Evolutionary conservation across 30 jellyfish, hydroid and myxozoan genomes (phyloP).

Genomic region (Sanderia malayensis): DNA sequence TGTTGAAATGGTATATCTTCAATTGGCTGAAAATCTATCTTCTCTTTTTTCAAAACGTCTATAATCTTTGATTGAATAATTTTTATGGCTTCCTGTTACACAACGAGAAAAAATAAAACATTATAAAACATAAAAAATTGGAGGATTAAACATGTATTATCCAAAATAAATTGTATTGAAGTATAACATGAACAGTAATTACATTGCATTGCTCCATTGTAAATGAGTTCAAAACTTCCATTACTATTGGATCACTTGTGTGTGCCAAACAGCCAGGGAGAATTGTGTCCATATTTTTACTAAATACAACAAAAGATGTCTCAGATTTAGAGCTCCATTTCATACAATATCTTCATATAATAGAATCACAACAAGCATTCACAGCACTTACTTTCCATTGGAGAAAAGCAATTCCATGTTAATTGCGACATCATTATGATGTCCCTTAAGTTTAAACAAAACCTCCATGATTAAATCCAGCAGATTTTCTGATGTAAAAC

Average conservation of each 20-base stretch:
- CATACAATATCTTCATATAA: background rate
- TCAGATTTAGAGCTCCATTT: background rate
- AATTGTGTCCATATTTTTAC: slow-evolving; percentile 62
- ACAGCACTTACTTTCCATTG: slow-evolving; percentile 76
- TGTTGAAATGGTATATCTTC: slow-evolving; percentile 40
- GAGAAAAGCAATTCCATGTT: slow-evolving; percentile 69
- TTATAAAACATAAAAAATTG: too few relatives aligned
- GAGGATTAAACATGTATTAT: too few relatives aligned
- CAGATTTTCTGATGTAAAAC: slow-evolving; percentile 72
- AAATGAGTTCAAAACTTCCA: slow-evolving; percentile 39
- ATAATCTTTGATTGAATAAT: slow-evolving; percentile 14
- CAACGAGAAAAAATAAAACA: too few relatives aligned
- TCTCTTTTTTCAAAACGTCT: slow-evolving; percentile 27
- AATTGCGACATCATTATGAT: slow-evolving; percentile 83
- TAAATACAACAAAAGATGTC: too few relatives aligned
- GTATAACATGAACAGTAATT: too few relatives aligned
- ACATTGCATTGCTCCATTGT: slow-evolving; percentile 65
- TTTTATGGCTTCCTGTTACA: slow-evolving; percentile 30
- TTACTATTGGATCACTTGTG: slow-evolving; percentile 45
- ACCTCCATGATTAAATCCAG: slow-evolving; percentile 65
- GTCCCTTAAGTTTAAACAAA: slow-evolving; percentile 68
- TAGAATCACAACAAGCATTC: background rate
- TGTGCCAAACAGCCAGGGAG: slow-evolving; percentile 91
- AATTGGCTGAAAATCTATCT: slow-evolving; percentile 2
- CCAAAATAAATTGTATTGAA: too few relatives aligned